These are phyloP conservation scores for Urocynchramus pylzowi DNA, from an alignment of 2,113 vertebrate genomes.

Conservation along the genomic window DNA sequence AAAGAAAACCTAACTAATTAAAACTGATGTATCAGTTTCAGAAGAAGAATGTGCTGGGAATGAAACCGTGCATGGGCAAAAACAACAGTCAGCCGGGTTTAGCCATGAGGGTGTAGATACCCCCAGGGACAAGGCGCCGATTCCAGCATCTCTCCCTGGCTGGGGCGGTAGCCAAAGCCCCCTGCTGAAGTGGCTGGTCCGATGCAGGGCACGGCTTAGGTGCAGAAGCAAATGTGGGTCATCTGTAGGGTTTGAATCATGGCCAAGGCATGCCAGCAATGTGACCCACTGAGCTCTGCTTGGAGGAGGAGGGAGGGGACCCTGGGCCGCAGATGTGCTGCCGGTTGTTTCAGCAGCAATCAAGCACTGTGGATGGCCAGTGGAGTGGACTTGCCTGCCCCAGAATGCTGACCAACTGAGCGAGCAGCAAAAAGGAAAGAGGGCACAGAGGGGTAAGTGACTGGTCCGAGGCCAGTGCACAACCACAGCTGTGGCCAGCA, in stretches of 20 bases:
- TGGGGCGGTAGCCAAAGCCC: not conserved
- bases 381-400: not conserved
- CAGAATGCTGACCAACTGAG: not conserved
- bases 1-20: constrained; percentile 53
- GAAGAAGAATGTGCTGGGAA: constrained; percentile 57
- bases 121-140: not conserved
- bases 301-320: not conserved
- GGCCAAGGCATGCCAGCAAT: constrained; percentile 41
- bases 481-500: not conserved
- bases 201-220: not conserved
- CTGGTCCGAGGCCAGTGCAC: not conserved
- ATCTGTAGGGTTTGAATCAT: constrained; percentile 8
- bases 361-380: not conserved
- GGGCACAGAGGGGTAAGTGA: not conserved
- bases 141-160: not conserved
- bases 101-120: not conserved
- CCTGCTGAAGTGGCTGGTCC: not conserved
- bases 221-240: constrained; percentile 44
- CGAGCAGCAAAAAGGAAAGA: not conserved
- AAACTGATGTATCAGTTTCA: constrained; percentile 63
- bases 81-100: not conserved
- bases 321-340: not conserved
- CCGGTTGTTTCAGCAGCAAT: not conserved
- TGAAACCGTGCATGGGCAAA: constrained; percentile 19
- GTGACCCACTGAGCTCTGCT: not conserved